A percentile compares a stretch with the other conserved stretches of the same genome.
These are phyloP conservation scores for Torymus tubicola DNA, from an alignment of 2,888 invertebrate species.

Conservation along the genomic window DNA sequence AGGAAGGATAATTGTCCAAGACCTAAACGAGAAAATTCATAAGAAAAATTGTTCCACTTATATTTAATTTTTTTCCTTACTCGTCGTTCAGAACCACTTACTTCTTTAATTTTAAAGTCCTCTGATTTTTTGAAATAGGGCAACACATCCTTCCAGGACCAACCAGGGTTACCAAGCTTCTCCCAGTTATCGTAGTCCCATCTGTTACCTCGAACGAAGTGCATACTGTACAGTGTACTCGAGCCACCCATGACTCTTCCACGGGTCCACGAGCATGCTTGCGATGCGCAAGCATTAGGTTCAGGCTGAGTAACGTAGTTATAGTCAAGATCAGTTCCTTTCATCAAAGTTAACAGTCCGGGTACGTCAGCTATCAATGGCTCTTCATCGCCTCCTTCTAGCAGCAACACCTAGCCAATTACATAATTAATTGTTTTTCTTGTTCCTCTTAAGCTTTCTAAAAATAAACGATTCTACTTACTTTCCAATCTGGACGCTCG, in stretches of 20 bases:
- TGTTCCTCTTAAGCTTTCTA: no score
- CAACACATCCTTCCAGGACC: constrained; percentile 79
- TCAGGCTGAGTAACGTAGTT: constrained; percentile 27
- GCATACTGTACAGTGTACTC: constrained; percentile 38
- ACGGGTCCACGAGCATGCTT: constrained; percentile 84
- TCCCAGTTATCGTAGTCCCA: constrained; percentile 66
- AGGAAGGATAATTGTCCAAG: not conserved
- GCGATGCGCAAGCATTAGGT: constrained; percentile 6
- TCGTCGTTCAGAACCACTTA: constrained; percentile 55
- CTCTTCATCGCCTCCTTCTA: constrained; percentile 83
- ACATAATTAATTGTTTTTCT: no score
- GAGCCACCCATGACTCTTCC: constrained; percentile 53
- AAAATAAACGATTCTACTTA: not conserved
- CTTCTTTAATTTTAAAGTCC: constrained; percentile 59
- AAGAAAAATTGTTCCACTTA: no score
- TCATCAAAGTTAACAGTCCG: constrained; percentile 78
- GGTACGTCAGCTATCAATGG: constrained; percentile 82
- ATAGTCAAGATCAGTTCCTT: not conserved
- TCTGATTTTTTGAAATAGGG: constrained; percentile 55
- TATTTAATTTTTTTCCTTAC: no score
- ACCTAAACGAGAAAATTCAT: no score
- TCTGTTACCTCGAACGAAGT: constrained; percentile 41
- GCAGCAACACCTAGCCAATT: constrained; percentile 78
- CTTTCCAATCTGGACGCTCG: constrained; percentile 30
- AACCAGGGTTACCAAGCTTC: constrained; percentile 35